A percentile compares a stretch with the other conserved stretches of the same genome.
Conservation (phyloP, 2,797 vertebrate species). For the Ispidina lecontei region DNA sequence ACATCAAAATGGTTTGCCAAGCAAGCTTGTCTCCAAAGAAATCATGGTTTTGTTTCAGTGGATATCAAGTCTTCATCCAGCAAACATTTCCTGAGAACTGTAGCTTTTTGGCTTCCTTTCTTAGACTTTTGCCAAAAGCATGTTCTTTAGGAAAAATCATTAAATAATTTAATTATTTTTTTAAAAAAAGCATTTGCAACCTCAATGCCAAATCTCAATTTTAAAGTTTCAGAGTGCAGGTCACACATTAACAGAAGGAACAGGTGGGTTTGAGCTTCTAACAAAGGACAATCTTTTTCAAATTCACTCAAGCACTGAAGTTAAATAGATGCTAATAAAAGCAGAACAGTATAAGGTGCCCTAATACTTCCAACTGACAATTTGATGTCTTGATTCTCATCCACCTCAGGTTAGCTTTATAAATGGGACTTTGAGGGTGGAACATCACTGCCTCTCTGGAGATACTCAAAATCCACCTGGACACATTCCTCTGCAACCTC, state of each 20-base stretch:
- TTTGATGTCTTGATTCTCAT: not conserved
- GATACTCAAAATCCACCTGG: not conserved
- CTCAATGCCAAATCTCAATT: not conserved
- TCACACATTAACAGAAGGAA: not conserved
- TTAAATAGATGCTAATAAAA: not conserved
- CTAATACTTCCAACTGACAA: not conserved
- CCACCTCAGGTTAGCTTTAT: not conserved
- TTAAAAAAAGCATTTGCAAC: not conserved
- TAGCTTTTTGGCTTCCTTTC: not conserved
- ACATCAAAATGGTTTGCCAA: conserved; percentile 1
- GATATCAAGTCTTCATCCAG: not conserved
- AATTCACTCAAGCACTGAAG: not conserved
- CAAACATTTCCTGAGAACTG: not conserved
- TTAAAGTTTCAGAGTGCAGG: not conserved
- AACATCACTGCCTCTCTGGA: not conserved
- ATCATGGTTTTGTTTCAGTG: conserved; percentile 1
- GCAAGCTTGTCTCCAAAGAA: not conserved
- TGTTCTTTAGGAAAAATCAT: not conserved
- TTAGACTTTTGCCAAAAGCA: not conserved
- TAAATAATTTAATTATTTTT: not conserved
- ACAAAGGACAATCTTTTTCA: not conserved
- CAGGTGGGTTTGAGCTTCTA: not conserved
- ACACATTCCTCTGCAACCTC: not conserved
- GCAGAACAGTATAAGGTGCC: not conserved
- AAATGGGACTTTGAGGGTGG: not conserved